phyloP scores from a whole-genome alignment of 92 coral and sea anemone genomes.

The Zoanthus sansibaricus region DNA sequence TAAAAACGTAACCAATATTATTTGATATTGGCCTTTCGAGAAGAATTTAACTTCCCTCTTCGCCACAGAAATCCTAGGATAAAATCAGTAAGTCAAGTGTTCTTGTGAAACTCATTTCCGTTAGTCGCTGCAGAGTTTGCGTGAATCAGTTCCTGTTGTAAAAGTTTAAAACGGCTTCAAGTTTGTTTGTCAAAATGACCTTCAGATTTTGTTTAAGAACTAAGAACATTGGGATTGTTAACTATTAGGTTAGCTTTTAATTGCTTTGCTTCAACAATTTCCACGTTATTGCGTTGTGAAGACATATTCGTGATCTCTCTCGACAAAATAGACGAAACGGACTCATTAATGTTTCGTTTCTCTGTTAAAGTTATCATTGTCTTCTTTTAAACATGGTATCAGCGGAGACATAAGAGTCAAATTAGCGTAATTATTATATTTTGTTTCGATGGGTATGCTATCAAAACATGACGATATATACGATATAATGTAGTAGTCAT shows the following conservation, averaged over 20 bases:
- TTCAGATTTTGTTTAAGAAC: no score
- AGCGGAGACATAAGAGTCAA: not conserved
- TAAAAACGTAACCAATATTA: conserved; percentile 14
- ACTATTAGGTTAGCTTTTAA: not conserved
- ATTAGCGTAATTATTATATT: not conserved
- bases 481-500: conserved; percentile 20
- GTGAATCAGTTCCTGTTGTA: not conserved
- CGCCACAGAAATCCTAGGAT: conserved; percentile 12
- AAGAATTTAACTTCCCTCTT: not conserved
- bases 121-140: not conserved
- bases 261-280: conserved; percentile 22
- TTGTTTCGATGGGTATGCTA: not conserved
- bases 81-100: conserved; percentile 34
- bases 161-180: not conserved
- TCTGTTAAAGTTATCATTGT: not conserved
- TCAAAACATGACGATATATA: conserved; percentile 2
- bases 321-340: not conserved
- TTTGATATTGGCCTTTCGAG: conserved; percentile 18
- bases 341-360: not conserved
- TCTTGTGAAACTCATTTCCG: not conserved
- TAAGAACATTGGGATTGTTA: no score
- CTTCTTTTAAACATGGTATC: not conserved
- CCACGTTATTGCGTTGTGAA: conserved; percentile 2
- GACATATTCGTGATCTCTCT: conserved; percentile 2
- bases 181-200: not conserved